phyloP scores from a whole-genome alignment of 2,113 vertebrate genomes.

The Tapirus terrestris region DNA sequence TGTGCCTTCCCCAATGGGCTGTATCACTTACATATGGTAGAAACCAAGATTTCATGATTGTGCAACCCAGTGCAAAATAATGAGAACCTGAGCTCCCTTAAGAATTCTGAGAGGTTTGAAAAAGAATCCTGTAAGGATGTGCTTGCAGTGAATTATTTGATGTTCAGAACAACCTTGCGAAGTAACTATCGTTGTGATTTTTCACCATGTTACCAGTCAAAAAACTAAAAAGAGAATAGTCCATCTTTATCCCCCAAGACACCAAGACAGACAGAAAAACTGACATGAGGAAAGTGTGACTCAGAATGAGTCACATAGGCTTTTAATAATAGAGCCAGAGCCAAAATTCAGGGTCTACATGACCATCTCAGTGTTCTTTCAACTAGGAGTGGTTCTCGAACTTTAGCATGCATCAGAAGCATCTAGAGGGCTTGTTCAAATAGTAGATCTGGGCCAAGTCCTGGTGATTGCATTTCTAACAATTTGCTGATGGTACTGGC shows the following conservation, averaged over 20 bases:
- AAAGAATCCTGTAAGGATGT: background rate
- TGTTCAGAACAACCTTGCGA: background rate
- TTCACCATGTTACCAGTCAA: background rate
- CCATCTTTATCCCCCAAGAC: slow-evolving; percentile 9
- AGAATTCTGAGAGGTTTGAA: background rate
- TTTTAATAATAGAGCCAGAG: background rate
- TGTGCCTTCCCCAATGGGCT: background rate
- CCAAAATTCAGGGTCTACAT: background rate
- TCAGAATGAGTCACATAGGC: background rate
- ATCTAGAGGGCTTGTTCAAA: background rate
- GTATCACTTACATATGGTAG: background rate
- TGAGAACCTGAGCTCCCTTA: background rate
- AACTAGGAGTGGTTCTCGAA: background rate
- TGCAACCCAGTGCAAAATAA: background rate
- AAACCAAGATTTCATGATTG: background rate
- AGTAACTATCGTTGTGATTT: background rate
- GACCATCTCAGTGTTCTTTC: background rate
- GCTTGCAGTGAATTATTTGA: background rate
- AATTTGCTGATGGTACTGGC: background rate
- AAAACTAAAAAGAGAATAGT: slow-evolving; percentile 11
- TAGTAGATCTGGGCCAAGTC: background rate
- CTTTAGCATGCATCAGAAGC: background rate
- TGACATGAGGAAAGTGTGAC: background rate
- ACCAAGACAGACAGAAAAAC: slow-evolving; percentile 28
- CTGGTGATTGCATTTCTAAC: background rate